phyloP scores from a whole-genome alignment of 2,888 invertebrate species.

The Micoletzkya japonica region DNA sequence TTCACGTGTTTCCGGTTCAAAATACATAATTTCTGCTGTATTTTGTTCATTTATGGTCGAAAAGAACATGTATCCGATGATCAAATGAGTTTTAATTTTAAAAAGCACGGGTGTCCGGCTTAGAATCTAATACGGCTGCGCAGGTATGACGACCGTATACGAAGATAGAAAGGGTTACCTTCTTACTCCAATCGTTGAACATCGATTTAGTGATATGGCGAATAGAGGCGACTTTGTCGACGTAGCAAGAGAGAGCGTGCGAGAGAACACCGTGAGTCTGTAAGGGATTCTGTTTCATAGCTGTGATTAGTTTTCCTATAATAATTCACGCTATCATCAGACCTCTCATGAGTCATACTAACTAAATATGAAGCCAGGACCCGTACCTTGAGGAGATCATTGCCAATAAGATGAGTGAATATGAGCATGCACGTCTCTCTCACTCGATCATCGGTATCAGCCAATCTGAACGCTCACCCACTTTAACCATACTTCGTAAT shows the following conservation, averaged over 20 bases:
- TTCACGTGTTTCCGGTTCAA: too few species aligned
- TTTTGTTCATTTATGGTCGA: too few species aligned
- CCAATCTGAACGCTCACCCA: constrained; percentile 5
- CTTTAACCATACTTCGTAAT: neutral
- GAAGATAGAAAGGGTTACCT: constrained; percentile 5
- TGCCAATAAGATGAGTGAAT: constrained; percentile 24
- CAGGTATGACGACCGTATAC: neutral
- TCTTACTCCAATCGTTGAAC: constrained; percentile 27
- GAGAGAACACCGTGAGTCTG: constrained; percentile 24
- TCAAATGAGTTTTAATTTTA: too few species aligned
- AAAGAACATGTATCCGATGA: too few species aligned
- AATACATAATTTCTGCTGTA: too few species aligned
- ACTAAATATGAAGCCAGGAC: neutral
- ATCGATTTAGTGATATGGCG: constrained; percentile 6
- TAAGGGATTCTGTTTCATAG: neutral
- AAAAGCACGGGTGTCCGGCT: too few species aligned
- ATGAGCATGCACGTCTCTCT: constrained; percentile 27
- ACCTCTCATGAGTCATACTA: neutral
- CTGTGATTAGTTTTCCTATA: neutral
- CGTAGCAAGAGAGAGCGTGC: constrained; percentile 19
- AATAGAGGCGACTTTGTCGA: constrained; percentile 12
- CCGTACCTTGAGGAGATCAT: constrained; percentile 24
- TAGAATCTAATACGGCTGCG: too few species aligned
- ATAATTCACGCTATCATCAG: neutral
- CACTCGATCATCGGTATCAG: constrained; percentile 13